Conservation (phyloP, 92 coral and sea anemone species). For the Parazoanthus swiftii region DNA sequence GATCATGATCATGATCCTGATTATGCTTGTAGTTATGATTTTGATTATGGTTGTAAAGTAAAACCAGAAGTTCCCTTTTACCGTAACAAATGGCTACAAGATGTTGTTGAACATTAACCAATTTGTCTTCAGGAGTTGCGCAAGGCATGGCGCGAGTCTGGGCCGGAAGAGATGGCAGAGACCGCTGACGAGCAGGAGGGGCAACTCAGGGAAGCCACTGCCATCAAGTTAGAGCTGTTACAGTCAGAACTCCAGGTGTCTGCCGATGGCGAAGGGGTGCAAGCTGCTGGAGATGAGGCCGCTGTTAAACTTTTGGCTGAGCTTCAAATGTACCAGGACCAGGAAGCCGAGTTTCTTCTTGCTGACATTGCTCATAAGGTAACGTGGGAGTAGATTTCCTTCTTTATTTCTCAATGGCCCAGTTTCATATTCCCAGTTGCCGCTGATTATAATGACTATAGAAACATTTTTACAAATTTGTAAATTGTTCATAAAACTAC, state of each 20-base stretch:
- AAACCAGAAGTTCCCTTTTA: no score
- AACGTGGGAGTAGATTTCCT: not conserved
- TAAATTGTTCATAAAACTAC: no score
- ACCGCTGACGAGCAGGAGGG: constrained; percentile 84
- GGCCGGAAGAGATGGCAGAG: constrained; percentile 89
- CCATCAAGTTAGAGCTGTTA: constrained; percentile 72
- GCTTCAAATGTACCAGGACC: constrained; percentile 88
- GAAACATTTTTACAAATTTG: no score
- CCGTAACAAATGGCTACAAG: no score
- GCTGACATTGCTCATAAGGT: constrained; percentile 89
- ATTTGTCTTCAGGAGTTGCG: constrained; percentile 72
- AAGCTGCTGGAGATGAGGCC: constrained; percentile 66
- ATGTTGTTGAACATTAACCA: not conserved
- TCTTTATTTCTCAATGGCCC: not conserved
- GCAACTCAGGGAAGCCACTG: constrained; percentile 83
- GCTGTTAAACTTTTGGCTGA: constrained; percentile 81
- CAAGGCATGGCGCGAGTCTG: constrained; percentile 92
- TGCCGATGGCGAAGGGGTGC: constrained; percentile 57
- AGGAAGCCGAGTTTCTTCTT: constrained; percentile 86
- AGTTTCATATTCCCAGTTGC: not conserved
- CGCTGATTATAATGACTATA: no score
- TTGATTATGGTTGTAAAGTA: no score
- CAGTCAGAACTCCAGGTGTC: constrained; percentile 45
- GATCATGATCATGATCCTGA: no score
- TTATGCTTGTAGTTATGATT: no score